Evolutionary conservation across 2,797 vertebrate species (phyloP), one percentile per base, ranked within the genome.

Genomic region (Gephyroberyx darwinii): DNA sequence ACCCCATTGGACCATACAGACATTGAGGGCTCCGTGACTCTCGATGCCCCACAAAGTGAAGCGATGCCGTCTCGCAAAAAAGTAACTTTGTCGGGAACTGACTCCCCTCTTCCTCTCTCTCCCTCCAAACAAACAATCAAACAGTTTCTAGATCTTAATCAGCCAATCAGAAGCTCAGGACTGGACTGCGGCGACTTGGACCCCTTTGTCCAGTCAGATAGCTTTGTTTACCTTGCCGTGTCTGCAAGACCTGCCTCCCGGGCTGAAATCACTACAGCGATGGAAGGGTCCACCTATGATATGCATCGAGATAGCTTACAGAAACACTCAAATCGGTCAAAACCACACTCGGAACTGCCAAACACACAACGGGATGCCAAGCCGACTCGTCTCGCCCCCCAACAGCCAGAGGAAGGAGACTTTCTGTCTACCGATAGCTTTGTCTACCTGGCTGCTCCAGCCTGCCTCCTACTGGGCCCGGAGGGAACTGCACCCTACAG

Each of bases 371-470:
- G 31, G 50, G 79, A 74, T 0, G 0, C 56, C 58, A 92, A 90
- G 75, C 62, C 51, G 2, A 67, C 75, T 22, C 74, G 80, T 10
- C 76, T 89, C 1, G 22, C 0, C 41, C 78, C 80, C 2, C 90
- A 87, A 1, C 90, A 91, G 69, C 90, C 87, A 39, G 93, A 94
- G 19, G 94, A 93, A 81, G 92, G 91, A 63, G 94, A 94, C 81
- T 95, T 95, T 64, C 85, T 94, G 60, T 94, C 93, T 78, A 95
- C 94, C 0, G 94, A 95, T 65, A 94, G 94, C 76, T 95, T 95
- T 19, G 93, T 95, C 31, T 95, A 95, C 82, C 89, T 95, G 75
- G 93, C 94, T 48, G 94, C 93, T 73, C 94, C 94, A 51, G 93
- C 89, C 66, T 94, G 94, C 83, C 92, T 92, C 83, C 82, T 93